Evolutionary conservation across 1,140 invertebrate species (phyloP), one percentile per base, ranked within the genome.

Genomic region (Tetranychus cinnabarinus): DNA sequence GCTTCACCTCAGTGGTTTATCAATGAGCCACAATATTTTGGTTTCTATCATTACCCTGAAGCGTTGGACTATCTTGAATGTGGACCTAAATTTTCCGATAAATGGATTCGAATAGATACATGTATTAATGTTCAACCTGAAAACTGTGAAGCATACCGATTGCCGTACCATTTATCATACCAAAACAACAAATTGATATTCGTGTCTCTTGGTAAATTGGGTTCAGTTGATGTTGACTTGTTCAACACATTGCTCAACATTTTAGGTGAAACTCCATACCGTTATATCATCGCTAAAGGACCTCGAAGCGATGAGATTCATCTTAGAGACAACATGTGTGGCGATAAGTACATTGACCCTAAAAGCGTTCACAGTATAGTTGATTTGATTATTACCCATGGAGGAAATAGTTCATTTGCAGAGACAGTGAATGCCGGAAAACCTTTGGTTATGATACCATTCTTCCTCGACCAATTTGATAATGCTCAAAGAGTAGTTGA

Each of bases 361-460:
- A 12, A n/a, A 2, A 33, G 52, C 1, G 46, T 62, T 37, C 34
- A 61, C 31, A 36, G 10, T 36, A 3, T 48, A 8, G 48, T 59
- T 23, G 57, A 62, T 61, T 39, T 69, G 48, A 15, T 50, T 5
- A 50, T 42, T 6, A 42, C 39, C 39, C 39, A 42, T 42, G 39
- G 39, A 6, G 39, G 39, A 42, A 42, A 42, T 50, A 50, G 15
- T 15, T 63, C 39, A 7, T 33, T 62, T 23, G 54, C 61, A 1
- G 62, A 62, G 46, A 31, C 50, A 10, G 6, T 64, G 3, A 5
- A 52, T 42, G 23, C 36, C 33, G 61, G 61, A 3, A 52, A 42
- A 42, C 39, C 39, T 42, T 42, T 42, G 10, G 10, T 42, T 42
- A 10, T 42, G 39, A 42, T 42, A 37, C 23, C 59, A 42, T 6